Evolutionary conservation across 2,797 vertebrate species (phyloP), one percentile per base, ranked within the genome.

Genomic region (Chelon auratus): DNA sequence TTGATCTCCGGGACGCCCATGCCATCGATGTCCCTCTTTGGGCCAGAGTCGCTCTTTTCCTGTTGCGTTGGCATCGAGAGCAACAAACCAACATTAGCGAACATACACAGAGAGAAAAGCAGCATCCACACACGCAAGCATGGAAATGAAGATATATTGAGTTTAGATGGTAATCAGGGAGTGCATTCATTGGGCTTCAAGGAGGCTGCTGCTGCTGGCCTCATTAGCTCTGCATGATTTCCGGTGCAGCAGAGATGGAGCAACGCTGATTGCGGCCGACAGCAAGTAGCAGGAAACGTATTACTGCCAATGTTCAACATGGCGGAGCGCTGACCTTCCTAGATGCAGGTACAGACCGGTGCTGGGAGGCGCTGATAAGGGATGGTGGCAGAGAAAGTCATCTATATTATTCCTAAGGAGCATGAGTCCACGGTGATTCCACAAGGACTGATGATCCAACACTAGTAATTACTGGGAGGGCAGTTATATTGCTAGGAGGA

Each of bases 1-100:
- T 99, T 99, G 83, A 99, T 96, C 93, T 99, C 98, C 18, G 98
- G 95, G 55, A 92, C 87, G 20, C 97, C 97, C 98, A 99, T 99
- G 76, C 98, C 98, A 42, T 99, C 98, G 6, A 97, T 96, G 77
- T 99, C 98, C 81, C 97, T 95, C 87, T 97, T 99, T 53, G 93
- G 93, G 78, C 93, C 93, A 0, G 94, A 86, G 75, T 99, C 98
- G 15, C 95, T 82, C 86, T 99, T 99, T 92, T 99, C 98, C 95
- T 99, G 94, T 50, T 43, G 77, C 11, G 40, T 62, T 72, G 4
- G 79, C 36, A 84, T 60, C 71, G 13, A 80, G 40, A 84, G 9
- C 11, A 17, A 62, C 33, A 68, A 1, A 77, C 6, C 5, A 24
- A 20, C 52, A 72, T 68, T 43, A 68, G 9, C 51, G 78, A 37